Evolutionary conservation across 2,113 vertebrate genomes (phyloP), one percentile per base, ranked within the genome.

Genomic region (Gadus chalcogrammus): DNA sequence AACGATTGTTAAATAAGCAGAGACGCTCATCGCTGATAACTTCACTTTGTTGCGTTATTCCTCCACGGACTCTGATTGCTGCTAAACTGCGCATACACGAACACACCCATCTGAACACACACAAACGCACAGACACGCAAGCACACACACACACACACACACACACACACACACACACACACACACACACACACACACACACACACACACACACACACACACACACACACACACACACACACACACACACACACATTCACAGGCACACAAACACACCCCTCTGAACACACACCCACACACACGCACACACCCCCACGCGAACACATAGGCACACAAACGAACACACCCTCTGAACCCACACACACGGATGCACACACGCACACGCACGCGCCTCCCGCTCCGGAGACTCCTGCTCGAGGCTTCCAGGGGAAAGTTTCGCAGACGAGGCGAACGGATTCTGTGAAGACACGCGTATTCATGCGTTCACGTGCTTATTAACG

Each of bases 361-460:
- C 75, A 69, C 24, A 24, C 24, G 24, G 24, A 24, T 24, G 24
- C 24, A 24, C 68, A 65, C 68, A 72, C 73, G 68, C 60, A 61
- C 64, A 60, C 77, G 70, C 81, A 61, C 79, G 65, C 82, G 53
- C 83, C 70, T 78, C 85, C 61, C 74, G 83, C 85, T 86, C 84
- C 82, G 81, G 87, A 85, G 85, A 74, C 67, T 87, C 90, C 85
- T 84, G 90, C 82, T 83, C 72, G 80, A 84, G 87, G 85, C 88
- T 91, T 87, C 90, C 80, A 72, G 77, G 77, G 77, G 73, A 68
- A 72, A 90, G 90, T 87, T 90, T 87, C 78, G 61, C 22, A 35
- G 80, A 83, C 71, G 81, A 82, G 84, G 86, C 83, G 82, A 86
- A 79, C 83, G 82, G 84, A 80, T 82, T 72, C 82, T 67, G 78